phyloP scores from a whole-genome alignment of 1,140 invertebrate genomes.

The Drosophila arawakana region DNA sequence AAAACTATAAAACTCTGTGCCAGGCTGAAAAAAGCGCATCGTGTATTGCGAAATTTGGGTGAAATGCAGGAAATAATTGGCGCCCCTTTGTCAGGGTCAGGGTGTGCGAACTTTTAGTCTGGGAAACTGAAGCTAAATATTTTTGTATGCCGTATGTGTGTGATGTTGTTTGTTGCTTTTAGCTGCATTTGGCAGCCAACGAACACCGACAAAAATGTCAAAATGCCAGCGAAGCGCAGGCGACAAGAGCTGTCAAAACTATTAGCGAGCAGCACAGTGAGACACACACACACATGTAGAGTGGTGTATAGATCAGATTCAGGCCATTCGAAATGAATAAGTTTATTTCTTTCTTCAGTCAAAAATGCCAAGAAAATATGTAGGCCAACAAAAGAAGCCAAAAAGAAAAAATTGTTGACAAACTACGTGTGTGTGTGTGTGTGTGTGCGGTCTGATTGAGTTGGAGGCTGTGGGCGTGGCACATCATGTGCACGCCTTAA shows the following conservation, averaged over 20 bases:
- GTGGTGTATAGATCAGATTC: slow-evolving; percentile 20
- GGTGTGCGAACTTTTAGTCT: slow-evolving; percentile 55
- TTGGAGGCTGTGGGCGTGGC: slow-evolving; percentile 50
- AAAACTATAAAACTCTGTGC: not conserved
- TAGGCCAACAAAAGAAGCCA: slow-evolving; percentile 60
- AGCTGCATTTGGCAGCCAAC: slow-evolving; percentile 27
- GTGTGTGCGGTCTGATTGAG: slow-evolving; percentile 53
- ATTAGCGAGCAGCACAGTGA: slow-evolving; percentile 53
- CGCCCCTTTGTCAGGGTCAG: slow-evolving; percentile 65
- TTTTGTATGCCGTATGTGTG: not conserved
- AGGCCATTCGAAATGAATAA: slow-evolving; percentile 71
- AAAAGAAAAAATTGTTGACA: slow-evolving; percentile 63
- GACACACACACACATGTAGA: not conserved
- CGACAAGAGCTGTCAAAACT: slow-evolving; percentile 77
- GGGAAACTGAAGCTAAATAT: slow-evolving; percentile 1
- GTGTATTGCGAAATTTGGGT: slow-evolving; percentile 31
- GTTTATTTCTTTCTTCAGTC: slow-evolving; percentile 70
- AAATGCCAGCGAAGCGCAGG: slow-evolving; percentile 59
- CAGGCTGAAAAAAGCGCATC: slow-evolving; percentile 1
- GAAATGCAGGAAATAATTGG: slow-evolving; percentile 48
- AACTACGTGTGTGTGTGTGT: slow-evolving; percentile 28
- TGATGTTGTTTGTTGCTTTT: slow-evolving; percentile 2
- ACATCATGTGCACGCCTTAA: slow-evolving; percentile 64
- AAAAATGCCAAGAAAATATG: slow-evolving; percentile 72
- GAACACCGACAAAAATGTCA: slow-evolving; percentile 40